phyloP scores from a whole-genome alignment of 2,888 invertebrate species.

The Clitarchus hookeri region DNA sequence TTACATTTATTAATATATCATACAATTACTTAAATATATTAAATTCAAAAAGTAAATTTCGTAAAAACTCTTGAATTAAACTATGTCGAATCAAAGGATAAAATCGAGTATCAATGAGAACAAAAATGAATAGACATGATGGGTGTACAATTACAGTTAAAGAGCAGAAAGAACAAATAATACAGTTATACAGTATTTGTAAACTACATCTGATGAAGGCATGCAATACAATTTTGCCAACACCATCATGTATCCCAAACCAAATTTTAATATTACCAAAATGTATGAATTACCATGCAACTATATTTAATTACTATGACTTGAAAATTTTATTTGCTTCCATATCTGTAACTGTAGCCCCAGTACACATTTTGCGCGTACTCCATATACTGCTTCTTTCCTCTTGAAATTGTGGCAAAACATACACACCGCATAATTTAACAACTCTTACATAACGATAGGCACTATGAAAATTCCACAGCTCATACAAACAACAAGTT shows the following conservation, averaged over 20 bases:
- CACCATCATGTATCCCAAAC: background rate
- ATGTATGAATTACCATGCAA: background rate
- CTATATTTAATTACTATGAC: background rate
- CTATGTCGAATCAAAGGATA: background rate
- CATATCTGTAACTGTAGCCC: background rate
- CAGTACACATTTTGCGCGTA: background rate
- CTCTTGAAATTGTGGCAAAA: background rate
- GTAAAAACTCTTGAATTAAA: background rate
- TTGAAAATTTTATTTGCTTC: background rate
- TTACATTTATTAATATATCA: background rate
- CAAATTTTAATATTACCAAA: background rate
- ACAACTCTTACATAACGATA: constrained; percentile 1
- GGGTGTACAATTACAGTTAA: constrained; percentile 5
- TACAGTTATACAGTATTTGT: background rate
- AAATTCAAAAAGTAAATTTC: background rate
- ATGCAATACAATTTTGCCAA: background rate
- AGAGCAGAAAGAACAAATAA: background rate
- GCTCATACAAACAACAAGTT: background rate
- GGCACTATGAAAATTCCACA: background rate
- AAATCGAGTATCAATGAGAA: background rate
- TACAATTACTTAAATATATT: constrained; percentile 10
- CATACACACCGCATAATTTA: background rate
- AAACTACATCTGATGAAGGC: background rate
- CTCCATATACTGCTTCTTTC: background rate
- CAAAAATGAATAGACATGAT: background rate